Conservation (phyloP, 1,140 invertebrate species). For the Cotesia typhae region DNA sequence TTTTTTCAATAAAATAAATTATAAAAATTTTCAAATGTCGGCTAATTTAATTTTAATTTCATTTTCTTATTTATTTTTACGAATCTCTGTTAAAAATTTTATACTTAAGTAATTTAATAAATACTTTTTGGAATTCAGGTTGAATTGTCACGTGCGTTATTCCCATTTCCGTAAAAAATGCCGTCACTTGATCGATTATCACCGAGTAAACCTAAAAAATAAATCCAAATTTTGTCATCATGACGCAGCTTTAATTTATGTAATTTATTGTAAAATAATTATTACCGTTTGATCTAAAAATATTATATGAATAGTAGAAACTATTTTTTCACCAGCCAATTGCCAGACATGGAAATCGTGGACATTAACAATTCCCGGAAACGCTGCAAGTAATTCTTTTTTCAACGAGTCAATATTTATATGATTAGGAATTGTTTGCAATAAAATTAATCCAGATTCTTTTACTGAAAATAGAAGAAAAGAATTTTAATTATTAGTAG, state of each 20-base stretch:
- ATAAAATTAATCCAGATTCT: slow-evolving; percentile 79
- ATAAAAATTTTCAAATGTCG: too few relatives aligned
- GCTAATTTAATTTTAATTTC: slow-evolving; percentile 10
- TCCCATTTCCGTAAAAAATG: slow-evolving; percentile 78
- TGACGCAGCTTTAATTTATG: slow-evolving; percentile 23
- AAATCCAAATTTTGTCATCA: background rate
- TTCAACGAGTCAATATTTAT: slow-evolving; percentile 78
- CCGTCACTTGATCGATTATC: slow-evolving; percentile 72
- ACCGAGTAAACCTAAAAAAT: slow-evolving; percentile 69
- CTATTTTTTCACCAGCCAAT: slow-evolving; percentile 74
- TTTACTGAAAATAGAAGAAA: slow-evolving; percentile 70
- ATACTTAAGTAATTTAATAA: slow-evolving; percentile 15
- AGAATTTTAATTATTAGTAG: slow-evolving; percentile 28
- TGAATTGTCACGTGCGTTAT: slow-evolving; percentile 82
- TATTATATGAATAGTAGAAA: slow-evolving; percentile 79
- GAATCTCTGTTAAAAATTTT: background rate
- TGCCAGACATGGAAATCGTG: slow-evolving; percentile 88
- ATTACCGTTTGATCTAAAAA: slow-evolving; percentile 71
- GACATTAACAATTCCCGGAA: slow-evolving; percentile 81
- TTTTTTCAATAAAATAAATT: too few relatives aligned
- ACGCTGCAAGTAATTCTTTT: slow-evolving; percentile 71
- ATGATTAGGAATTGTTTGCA: slow-evolving; percentile 83
- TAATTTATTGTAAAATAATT: slow-evolving; percentile 40
- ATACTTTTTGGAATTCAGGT: slow-evolving; percentile 74
- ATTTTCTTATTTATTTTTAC: slow-evolving; percentile 9